Evolutionary conservation across 1,140 invertebrate genomes (phyloP).

Genomic region (Atopsyche davidsoni): DNA sequence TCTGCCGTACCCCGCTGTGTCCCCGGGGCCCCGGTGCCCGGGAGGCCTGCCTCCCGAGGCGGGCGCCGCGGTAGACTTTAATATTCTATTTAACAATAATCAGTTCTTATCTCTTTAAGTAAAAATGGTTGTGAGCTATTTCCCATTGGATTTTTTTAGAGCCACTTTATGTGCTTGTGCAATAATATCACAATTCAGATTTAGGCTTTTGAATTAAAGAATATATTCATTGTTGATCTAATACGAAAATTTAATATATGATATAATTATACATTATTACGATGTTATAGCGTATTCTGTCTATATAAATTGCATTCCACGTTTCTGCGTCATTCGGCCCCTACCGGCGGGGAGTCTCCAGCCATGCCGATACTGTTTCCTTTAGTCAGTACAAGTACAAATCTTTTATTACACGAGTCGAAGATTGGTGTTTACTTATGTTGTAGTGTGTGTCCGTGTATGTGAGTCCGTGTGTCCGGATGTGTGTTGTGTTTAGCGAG

Average conservation of each 20-base stretch:
- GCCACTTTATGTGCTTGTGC: constrained; percentile 52
- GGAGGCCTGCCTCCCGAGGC: not conserved
- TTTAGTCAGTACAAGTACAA: constrained; percentile 55
- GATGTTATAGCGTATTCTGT: constrained; percentile 50
- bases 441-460: constrained; percentile 33
- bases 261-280: constrained; percentile 50
- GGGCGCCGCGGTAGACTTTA: constrained; percentile 9
- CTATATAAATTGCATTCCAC: constrained; percentile 49
- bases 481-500: constrained; percentile 5
- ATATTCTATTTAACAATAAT: constrained; percentile 29
- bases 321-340: constrained; percentile 24
- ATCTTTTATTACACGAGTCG: constrained; percentile 53
- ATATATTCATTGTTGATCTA: constrained; percentile 53
- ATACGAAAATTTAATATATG: constrained; percentile 55
- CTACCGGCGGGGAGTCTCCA: constrained; percentile 34
- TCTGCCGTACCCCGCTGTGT: not conserved
- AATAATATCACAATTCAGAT: constrained; percentile 53
- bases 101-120: constrained; percentile 31
- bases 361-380: constrained; percentile 50
- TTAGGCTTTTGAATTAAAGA: constrained; percentile 54
- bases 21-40: not conserved
- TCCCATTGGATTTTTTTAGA: constrained; percentile 45
- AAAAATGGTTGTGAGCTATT: constrained; percentile 51
- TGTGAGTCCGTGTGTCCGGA: constrained; percentile 11
- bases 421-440: constrained; percentile 48